A percentile compares a stretch with the other conserved stretches of the same genome.
Conservation (phyloP, 2,113 vertebrate species). For the Podarcis cretensis region DNA sequence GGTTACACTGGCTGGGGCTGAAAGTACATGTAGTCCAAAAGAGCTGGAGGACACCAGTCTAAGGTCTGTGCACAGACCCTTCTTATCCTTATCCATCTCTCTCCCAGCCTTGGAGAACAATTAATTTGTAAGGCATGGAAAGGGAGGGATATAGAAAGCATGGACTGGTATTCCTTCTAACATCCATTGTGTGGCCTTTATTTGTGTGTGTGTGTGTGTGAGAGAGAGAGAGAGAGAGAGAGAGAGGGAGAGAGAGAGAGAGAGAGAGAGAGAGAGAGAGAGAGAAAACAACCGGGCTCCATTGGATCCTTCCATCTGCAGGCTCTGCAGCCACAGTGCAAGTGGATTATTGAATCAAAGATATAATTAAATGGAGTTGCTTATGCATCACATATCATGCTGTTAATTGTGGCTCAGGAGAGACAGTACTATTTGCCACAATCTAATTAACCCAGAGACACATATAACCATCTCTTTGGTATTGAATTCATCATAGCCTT, state of each 20-base stretch:
- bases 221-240: too few species aligned
- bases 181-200: neutral
- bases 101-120: neutral
- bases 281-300: neutral
- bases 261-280: too few species aligned
- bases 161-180: neutral
- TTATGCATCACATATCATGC: neutral
- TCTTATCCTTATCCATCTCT: neutral
- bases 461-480: neutral
- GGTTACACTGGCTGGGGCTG: too few species aligned
- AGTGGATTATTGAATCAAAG: neutral
- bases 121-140: neutral
- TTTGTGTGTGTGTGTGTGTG: neutral
- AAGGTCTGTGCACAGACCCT: too few species aligned
- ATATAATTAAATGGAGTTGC: neutral
- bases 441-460: neutral
- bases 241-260: too few species aligned
- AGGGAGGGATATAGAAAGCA: neutral
- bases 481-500: neutral
- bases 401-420: neutral
- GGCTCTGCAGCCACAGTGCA: neutral
- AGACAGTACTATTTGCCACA: neutral
- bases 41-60: too few species aligned
- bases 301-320: neutral
- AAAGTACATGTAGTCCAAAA: too few species aligned